Evolutionary conservation across 2,888 invertebrate species (phyloP).

Genomic region (Sisyra terminalis): DNA sequence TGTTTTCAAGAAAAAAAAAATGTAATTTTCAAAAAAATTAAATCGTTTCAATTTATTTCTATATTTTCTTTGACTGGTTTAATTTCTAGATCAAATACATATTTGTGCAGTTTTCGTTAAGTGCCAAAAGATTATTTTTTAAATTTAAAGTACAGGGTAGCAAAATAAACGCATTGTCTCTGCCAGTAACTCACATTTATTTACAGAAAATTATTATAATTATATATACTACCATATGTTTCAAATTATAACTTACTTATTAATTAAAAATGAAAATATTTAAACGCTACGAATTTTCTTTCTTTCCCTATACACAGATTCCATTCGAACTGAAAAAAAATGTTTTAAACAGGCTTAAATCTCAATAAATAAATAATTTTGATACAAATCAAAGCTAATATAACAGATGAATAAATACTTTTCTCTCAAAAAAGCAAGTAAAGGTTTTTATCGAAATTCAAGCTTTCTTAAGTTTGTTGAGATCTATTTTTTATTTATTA

Average conservation of each 20-base stretch:
- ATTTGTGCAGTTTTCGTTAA: no score
- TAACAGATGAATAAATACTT: no score
- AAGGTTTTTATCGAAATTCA: no score
- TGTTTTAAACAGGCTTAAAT: no score
- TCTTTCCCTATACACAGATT: constrained; percentile 49
- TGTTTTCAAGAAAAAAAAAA: neutral
- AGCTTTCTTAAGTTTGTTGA: no score
- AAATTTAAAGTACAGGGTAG: constrained; percentile 1
- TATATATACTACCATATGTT: neutral
- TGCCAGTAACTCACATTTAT: neutral
- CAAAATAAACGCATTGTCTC: neutral
- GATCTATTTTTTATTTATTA: no score
- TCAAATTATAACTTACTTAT: neutral
- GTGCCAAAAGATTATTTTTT: neutral
- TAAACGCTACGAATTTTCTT: constrained; percentile 58
- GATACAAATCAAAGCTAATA: no score
- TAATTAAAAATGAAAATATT: constrained; percentile 8
- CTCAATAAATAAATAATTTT: no score
- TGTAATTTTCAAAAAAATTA: neutral
- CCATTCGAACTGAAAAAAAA: constrained; percentile 47
- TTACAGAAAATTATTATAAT: neutral
- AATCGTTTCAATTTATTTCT: neutral
- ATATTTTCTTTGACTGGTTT: neutral
- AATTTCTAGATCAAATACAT: no score
- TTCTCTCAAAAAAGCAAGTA: no score